phyloP scores from a whole-genome alignment of 1,140 invertebrate genomes.

The Coboldia fuscipes region DNA sequence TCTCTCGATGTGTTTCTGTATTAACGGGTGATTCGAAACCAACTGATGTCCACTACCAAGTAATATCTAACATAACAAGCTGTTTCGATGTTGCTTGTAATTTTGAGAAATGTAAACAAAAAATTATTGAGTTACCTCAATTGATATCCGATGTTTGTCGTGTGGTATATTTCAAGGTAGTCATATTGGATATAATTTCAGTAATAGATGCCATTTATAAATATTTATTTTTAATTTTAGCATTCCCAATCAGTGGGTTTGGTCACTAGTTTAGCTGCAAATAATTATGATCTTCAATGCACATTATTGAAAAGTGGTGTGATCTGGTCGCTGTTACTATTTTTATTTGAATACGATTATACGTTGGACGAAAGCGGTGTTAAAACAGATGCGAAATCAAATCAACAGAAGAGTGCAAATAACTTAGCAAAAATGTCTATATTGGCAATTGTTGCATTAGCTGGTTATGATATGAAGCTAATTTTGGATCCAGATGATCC shows the following conservation, averaged over 20 bases:
- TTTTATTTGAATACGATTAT: conserved; percentile 91
- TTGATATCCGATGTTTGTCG: conserved; percentile 75
- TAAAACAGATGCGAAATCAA: conserved; percentile 58
- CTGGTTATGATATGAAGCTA: conserved; percentile 33
- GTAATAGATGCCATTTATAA: background rate
- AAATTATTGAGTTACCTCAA: conserved; percentile 66
- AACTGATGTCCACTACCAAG: conserved; percentile 69
- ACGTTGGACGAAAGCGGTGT: conserved; percentile 94
- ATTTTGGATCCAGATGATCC: background rate
- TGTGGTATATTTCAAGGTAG: conserved; percentile 74
- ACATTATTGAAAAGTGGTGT: conserved; percentile 79
- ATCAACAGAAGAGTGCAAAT: conserved; percentile 82
- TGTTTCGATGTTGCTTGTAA: conserved; percentile 90
- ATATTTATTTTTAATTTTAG: conserved; percentile 2
- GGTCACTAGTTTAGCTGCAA: conserved; percentile 20
- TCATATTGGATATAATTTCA: background rate
- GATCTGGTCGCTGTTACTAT: conserved; percentile 77
- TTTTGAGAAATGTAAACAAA: conserved; percentile 75
- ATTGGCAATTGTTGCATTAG: conserved; percentile 58
- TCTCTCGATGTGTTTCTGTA: conserved; percentile 77
- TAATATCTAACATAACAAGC: conserved; percentile 75
- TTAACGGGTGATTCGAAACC: conserved; percentile 56
- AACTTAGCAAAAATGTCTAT: conserved; percentile 72
- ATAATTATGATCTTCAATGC: conserved; percentile 56
- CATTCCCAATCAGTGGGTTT: conserved; percentile 18